Conservation (phyloP, 2,888 invertebrate species). For the Habroteleia sp. region DNA sequence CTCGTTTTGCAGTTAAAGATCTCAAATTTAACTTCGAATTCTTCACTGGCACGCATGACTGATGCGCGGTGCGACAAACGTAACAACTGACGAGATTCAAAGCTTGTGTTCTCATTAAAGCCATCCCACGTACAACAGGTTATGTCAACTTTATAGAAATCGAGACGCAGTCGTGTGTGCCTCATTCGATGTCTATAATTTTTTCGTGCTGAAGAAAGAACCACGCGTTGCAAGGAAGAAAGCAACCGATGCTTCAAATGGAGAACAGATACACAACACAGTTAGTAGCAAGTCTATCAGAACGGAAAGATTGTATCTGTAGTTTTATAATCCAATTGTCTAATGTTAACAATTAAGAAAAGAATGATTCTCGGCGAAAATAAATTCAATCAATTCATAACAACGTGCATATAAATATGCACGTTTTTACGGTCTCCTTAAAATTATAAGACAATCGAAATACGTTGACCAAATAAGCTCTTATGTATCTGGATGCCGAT, state of each 20-base stretch:
- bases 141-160: constrained; percentile 54
- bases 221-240: constrained; percentile 23
- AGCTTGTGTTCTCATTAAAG: constrained; percentile 63
- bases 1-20: constrained; percentile 60
- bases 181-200: constrained; percentile 37
- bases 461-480: too few species aligned
- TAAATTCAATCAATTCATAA: constrained; percentile 43
- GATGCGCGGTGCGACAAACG: constrained; percentile 68
- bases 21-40: constrained; percentile 68
- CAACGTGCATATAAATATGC: constrained; percentile 18
- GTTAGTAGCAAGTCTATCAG: constrained; percentile 58
- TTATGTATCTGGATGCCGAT: too few species aligned
- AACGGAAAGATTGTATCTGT: constrained; percentile 61
- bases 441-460: too few species aligned
- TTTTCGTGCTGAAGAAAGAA: constrained; percentile 21
- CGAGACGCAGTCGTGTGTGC: constrained; percentile 35
- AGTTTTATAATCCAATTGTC: constrained; percentile 54
- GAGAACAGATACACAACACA: constrained; percentile 43
- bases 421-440: too few species aligned
- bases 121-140: constrained; percentile 55
- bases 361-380: constrained; percentile 33
- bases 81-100: constrained; percentile 68
- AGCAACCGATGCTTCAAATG: constrained; percentile 52
- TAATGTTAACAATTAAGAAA: constrained; percentile 38
- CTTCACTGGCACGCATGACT: constrained; percentile 75